Evolutionary conservation across 1,140 invertebrate genomes (phyloP).

Genomic region (Uloborus diversus): DNA sequence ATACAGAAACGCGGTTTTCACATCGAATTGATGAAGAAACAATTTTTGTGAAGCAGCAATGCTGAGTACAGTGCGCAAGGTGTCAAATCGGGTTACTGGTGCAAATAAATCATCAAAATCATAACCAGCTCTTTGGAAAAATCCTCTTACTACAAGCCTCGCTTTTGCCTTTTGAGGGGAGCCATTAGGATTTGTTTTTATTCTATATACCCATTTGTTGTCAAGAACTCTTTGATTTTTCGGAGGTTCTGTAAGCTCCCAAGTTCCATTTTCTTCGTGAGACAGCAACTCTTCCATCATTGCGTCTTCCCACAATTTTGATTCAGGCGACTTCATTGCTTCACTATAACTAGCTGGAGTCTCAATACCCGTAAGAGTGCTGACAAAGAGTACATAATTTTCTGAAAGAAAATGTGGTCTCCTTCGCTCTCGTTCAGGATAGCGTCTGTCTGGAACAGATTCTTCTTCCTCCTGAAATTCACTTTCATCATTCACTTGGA

Average conservation of each 20-base stretch:
- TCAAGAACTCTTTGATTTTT: conserved; percentile 62
- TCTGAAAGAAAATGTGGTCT: no score
- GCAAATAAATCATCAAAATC: conserved; percentile 62
- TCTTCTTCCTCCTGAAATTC: no score
- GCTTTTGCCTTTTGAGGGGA: conserved; percentile 59
- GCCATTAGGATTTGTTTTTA: conserved; percentile 59
- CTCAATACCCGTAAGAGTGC: no score
- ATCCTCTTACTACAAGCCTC: conserved; percentile 65
- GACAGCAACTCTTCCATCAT: no score
- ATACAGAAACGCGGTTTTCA: conserved; percentile 57
- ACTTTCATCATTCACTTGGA: no score
- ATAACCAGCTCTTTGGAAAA: conserved; percentile 62
- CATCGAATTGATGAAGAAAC: background rate
- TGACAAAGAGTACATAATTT: no score
- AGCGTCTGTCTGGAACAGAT: no score
- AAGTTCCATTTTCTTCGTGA: no score
- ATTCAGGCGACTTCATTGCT: no score
- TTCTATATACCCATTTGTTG: conserved; percentile 66
- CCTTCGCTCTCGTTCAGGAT: no score
- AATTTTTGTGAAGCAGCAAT: conserved; percentile 40
- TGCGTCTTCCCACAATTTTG: no score
- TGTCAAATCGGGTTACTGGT: conserved; percentile 62
- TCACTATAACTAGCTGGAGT: no score
- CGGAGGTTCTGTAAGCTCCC: conserved; percentile 64
- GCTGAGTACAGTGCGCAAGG: conserved; percentile 53